Evolutionary conservation across 1,140 invertebrate species (phyloP), one percentile per base, ranked within the genome.

Genomic region (Brachionus rubens): DNA sequence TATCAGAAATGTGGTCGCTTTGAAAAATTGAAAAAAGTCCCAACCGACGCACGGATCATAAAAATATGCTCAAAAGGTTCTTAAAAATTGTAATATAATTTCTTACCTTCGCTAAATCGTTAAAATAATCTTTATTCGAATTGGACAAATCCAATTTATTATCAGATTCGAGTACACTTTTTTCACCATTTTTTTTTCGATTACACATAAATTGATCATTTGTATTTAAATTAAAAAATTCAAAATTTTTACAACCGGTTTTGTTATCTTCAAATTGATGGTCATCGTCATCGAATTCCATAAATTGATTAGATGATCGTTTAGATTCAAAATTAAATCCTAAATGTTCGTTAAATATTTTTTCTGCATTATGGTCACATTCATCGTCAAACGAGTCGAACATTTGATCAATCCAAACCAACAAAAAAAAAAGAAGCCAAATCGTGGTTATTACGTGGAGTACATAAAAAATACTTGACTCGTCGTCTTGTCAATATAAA

Each of bases 391-490:
- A 65, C 24, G 36, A 43, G 36, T 65, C 59, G 26, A 65, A 65
- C 59, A 65, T 65, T 65, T 41, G 59, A 65, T 65, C 43, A 16
- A n/a, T 33, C 30, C 14, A 59, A 59, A 59, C 36, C 54, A 59
- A 33, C 54, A 59, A 36, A 59, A 59, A 59, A 59, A 59, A 54
- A n/a, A n/a, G n/a, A n/a, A n/a, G n/a, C n/a, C n/a, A n/a, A n/a
- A n/a, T n/a, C n/a, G n/a, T n/a, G 5, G 12, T 54, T 48, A n/a
- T 48, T 48, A 24, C 6, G 19, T 24, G 26, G 54, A 30, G 30
- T 24, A 28, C 52, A 54, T 54, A 54, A 54, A 54, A 26, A 33
- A 16, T 36, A 59, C 54, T n/a, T 16, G 19, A 59, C 2, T 16
- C 16, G 10, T 36, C 19, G 54, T 59, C 54, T 33, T n/a, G n/a